A percentile compares a stretch with the other conserved stretches of the same genome.
Conservation (phyloP, 2,113 vertebrate species). For the Pseudorhombus dupliciocellatus region DNA sequence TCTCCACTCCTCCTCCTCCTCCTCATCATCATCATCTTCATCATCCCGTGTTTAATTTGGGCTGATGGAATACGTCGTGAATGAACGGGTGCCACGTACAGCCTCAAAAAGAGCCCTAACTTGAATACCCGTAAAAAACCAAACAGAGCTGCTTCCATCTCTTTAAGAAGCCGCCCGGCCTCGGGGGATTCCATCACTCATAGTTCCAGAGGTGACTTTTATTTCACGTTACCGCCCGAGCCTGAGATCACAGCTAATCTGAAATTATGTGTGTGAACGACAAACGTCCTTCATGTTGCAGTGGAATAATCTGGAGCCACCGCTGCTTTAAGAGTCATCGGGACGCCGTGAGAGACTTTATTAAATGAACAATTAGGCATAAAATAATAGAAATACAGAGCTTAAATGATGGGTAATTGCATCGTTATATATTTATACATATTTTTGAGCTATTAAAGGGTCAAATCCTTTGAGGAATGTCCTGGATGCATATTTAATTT, state of each 20-base stretch:
- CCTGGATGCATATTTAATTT: not conserved
- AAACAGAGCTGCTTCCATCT: not conserved
- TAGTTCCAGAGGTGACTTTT: slow-evolving; percentile 11
- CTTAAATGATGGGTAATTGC: not conserved
- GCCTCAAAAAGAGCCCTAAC: not conserved
- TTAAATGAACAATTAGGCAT: too few species aligned
- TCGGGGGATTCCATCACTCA: too few species aligned
- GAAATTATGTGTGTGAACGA: slow-evolving; percentile 1
- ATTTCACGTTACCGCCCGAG: slow-evolving; percentile 16
- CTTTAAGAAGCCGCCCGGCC: too few species aligned
- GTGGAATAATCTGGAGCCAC: slow-evolving; percentile 2
- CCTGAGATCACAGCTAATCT: slow-evolving; percentile 16
- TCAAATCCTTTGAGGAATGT: not conserved
- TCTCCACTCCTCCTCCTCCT: not conserved
- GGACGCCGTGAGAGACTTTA: too few species aligned
- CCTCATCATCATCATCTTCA: too few species aligned
- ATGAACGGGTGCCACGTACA: too few species aligned
- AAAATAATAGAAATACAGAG: not conserved
- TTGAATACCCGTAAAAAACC: slow-evolving; percentile 12
- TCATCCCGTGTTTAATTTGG: not conserved
- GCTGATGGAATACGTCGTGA: not conserved
- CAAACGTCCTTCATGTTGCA: slow-evolving; percentile 1
- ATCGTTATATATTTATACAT: not conserved
- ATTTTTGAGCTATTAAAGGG: not conserved
- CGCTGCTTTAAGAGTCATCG: too few species aligned